phyloP scores from a whole-genome alignment of 2,113 vertebrate species.

The Mastomys natalensis region DNA sequence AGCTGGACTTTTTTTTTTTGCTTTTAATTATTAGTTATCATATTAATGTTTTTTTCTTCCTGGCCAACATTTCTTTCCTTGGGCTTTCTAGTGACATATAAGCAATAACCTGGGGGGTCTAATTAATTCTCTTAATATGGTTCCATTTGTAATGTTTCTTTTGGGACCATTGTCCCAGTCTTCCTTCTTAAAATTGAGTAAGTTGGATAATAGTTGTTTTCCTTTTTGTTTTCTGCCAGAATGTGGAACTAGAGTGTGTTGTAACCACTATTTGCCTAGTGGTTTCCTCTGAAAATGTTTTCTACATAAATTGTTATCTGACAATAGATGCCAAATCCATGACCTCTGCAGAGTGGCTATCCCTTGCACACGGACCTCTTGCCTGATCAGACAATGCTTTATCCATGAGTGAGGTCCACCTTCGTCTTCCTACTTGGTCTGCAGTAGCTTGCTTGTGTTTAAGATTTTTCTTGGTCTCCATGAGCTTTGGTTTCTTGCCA shows the following conservation, averaged over 20 bases:
- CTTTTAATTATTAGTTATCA: background rate
- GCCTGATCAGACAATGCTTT: background rate
- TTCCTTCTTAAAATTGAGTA: slow-evolving; percentile 60
- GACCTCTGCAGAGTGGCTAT: background rate
- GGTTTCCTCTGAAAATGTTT: slow-evolving; percentile 65
- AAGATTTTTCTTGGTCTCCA: background rate
- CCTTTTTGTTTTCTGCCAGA: slow-evolving; percentile 59
- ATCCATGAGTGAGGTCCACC: background rate
- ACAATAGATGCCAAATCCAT: background rate
- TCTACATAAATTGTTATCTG: slow-evolving; percentile 47
- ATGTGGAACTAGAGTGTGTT: slow-evolving; percentile 72
- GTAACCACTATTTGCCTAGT: slow-evolving; percentile 58
- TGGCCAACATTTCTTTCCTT: slow-evolving; percentile 29
- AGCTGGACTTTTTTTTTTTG: slow-evolving; percentile 28
- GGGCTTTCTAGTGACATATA: slow-evolving; percentile 42
- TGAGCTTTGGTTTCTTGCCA: background rate
- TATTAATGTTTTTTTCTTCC: background rate
- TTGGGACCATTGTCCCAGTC: background rate
- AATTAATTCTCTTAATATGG: slow-evolving; percentile 35
- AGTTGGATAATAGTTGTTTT: slow-evolving; percentile 28
- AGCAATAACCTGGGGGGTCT: background rate
- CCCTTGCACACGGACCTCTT: background rate
- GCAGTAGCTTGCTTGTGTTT: slow-evolving; percentile 31
- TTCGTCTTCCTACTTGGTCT: background rate
- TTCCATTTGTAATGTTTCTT: slow-evolving; percentile 14